Base-by-base conservation (phyloP, 2,888 invertebrate genomes). In the Zaprionus lineosus region DNA sequence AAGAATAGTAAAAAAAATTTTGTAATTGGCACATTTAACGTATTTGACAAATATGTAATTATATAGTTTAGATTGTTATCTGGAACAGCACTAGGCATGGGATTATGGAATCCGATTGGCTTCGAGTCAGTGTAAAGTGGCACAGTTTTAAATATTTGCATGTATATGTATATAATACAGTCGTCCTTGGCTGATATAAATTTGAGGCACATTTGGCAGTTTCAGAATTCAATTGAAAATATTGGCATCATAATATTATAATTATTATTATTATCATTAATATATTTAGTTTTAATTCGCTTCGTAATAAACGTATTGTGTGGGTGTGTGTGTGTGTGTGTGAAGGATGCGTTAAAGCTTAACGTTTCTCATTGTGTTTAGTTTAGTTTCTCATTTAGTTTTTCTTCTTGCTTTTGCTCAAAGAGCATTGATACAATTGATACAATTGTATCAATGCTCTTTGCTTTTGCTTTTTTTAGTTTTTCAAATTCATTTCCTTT, bases 11-110 rank as follows among this genome's bases (percentile, higher is more conserved):
- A 24, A 24, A 59, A 58, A 68, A 66, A 60, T 68, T 65, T 67
- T 74, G 57, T 65, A 73, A 69, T 82, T 84, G 84, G 82, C 82
- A 82, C 84, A 86, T 84, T 72, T 75, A 86, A 84, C 71, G 61
- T 82, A 86, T 43, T 56, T 83, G 84, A 78, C 67, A 85, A 83
- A 78, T 75, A 74, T 85, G 58, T 74, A 66, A 57, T 46, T 58
- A 59, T 71, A 56, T 58, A 53, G 69, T 41, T 59, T 68, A 77
- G 61, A 33, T 47, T 67, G 51, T 55, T 57, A 31, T 53, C 43
- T 60, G 64, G 77, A 59, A 44, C 28, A 59, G 36, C 33, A 48
- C 18, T 44, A 34, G 56, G 16, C 31, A 29, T 31, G 18, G 31
- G 52, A 37, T 55, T 48, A 34, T 62, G 52, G 70, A 69, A 78